These are phyloP conservation scores for Scomberomorus guttatus DNA, from an alignment of 2,797 vertebrate species.

Conservation along the genomic window DNA sequence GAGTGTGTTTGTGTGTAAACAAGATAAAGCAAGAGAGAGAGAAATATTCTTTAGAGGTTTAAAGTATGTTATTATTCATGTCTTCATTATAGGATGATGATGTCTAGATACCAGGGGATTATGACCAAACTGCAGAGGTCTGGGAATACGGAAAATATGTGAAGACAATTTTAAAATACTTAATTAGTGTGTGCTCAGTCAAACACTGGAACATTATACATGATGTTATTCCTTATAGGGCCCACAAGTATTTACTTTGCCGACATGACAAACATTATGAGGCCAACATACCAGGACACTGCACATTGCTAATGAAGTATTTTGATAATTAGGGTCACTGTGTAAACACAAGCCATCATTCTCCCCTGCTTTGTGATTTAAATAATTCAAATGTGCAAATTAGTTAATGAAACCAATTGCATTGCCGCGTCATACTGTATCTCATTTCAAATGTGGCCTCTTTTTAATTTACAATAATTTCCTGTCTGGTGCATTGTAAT, in stretches of 20 bases:
- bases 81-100: conserved; percentile 14
- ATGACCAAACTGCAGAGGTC: conserved; percentile 3
- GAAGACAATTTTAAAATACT: conserved; percentile 32
- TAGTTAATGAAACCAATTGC: conserved; percentile 85
- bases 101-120: conserved; percentile 3
- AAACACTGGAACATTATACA: conserved; percentile 32
- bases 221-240: conserved; percentile 26
- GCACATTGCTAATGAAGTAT: conserved; percentile 82
- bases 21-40: neutral
- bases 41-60: neutral
- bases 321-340: conserved; percentile 88
- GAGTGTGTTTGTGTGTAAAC: neutral
- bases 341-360: conserved; percentile 83
- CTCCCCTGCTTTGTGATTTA: conserved; percentile 86
- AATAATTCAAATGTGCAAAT: conserved; percentile 88
- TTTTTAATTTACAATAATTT: conserved; percentile 81
- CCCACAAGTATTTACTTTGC: conserved; percentile 45
- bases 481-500: conserved; percentile 66
- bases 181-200: conserved; percentile 49
- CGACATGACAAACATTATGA: conserved; percentile 53
- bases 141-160: conserved; percentile 30
- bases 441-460: conserved; percentile 80
- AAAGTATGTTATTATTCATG: conserved; percentile 16
- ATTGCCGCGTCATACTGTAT: conserved; percentile 80
- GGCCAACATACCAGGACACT: conserved; percentile 71